These are phyloP conservation scores for Ceramica pisi DNA, from an alignment of 2,888 invertebrate species.

Conservation along the genomic window DNA sequence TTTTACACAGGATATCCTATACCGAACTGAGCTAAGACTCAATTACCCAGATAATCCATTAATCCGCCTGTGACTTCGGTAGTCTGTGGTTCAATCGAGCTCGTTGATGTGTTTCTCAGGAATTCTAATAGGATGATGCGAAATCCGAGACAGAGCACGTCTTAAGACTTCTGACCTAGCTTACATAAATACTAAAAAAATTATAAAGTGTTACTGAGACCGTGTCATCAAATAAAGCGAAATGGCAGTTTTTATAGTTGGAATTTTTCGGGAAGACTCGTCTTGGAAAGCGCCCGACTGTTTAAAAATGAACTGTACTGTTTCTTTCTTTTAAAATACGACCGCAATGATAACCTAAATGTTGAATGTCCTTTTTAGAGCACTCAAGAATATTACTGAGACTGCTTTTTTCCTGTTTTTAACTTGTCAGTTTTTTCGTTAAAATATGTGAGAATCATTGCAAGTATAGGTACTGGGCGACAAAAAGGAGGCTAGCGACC, in stretches of 20 bases:
- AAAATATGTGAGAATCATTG: neutral
- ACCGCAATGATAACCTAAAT: neutral
- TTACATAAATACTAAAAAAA: neutral
- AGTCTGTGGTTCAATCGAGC: constrained; percentile 34
- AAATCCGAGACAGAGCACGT: constrained; percentile 32
- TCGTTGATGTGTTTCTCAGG: constrained; percentile 46
- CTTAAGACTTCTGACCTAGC: constrained; percentile 32
- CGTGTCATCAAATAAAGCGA: neutral
- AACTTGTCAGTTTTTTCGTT: neutral
- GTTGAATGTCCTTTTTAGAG: constrained; percentile 15
- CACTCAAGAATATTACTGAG: constrained; percentile 23
- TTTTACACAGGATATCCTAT: constrained; percentile 23
- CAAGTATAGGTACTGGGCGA: neutral
- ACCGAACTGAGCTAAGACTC: constrained; percentile 10
- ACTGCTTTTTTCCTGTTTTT: neutral
- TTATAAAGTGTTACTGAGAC: neutral
- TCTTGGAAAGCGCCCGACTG: neutral
- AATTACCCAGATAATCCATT: constrained; percentile 37
- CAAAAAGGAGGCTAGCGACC: neutral
- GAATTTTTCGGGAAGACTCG: neutral
- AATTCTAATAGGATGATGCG: constrained; percentile 40
- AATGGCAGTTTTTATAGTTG: neutral
- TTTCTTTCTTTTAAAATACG: constrained; percentile 13
- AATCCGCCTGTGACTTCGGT: constrained; percentile 30
- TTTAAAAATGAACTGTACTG: constrained; percentile 12